Evolutionary conservation across 2,888 invertebrate species (phyloP).

Genomic region (Didymodactylos carnosus): DNA sequence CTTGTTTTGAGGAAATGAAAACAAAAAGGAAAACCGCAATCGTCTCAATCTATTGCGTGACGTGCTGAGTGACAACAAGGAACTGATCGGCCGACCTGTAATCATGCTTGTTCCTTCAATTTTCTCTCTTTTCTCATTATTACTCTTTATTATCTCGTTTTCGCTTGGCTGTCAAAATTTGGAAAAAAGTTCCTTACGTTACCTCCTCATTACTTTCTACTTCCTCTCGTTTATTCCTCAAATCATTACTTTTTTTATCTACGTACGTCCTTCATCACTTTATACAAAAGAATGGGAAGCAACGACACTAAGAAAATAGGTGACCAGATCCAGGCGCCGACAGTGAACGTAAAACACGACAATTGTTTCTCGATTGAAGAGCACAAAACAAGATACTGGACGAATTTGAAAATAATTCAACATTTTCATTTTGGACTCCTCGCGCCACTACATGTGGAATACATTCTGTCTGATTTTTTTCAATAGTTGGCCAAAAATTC

Average conservation of each 20-base stretch:
- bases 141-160: background rate
- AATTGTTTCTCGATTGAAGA: too few species aligned
- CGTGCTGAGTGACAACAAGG: background rate
- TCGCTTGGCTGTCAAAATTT: background rate
- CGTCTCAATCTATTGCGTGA: background rate
- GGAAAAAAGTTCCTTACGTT: background rate
- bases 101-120: background rate
- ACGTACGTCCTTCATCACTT: background rate
- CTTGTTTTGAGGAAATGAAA: background rate
- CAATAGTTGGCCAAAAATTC: too few species aligned
- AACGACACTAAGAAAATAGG: background rate
- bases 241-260: background rate
- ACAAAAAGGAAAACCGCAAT: background rate
- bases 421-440: too few species aligned
- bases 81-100: background rate
- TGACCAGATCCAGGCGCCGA: too few species aligned
- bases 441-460: too few species aligned
- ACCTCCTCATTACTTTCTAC: background rate
- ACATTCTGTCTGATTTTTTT: too few species aligned
- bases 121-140: background rate
- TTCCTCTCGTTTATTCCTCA: background rate
- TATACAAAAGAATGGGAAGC: background rate
- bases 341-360: too few species aligned
- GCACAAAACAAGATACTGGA: too few species aligned
- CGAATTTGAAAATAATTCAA: too few species aligned